Evolutionary conservation across 1,140 invertebrate genomes (phyloP).

Genomic region (Drosophila sulfurigaster): DNA sequence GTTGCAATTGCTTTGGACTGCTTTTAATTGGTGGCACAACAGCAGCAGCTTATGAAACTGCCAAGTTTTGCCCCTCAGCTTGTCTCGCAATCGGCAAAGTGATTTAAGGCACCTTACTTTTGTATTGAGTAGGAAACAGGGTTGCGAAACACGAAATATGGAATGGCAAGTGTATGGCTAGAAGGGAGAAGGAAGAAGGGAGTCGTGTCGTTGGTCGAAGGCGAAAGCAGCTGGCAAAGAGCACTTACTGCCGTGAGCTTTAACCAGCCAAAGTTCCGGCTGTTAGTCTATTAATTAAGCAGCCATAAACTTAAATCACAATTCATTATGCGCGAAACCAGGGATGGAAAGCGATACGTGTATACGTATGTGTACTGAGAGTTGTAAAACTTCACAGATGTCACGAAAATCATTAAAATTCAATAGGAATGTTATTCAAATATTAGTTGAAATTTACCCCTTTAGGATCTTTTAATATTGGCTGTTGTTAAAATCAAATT

Average conservation of each 20-base stretch:
- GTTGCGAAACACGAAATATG: not conserved
- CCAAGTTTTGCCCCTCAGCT: constrained; percentile 11
- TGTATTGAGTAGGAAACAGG: constrained; percentile 12
- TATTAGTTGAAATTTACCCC: too few species aligned
- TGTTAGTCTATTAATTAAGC: constrained; percentile 72
- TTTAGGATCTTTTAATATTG: too few species aligned
- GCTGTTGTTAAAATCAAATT: too few species aligned
- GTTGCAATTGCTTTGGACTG: constrained; percentile 30
- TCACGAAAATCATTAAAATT: not conserved
- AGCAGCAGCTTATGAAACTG: constrained; percentile 14
- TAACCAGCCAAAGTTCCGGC: constrained; percentile 52
- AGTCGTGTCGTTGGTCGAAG: constrained; percentile 25
- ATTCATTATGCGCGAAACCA: constrained; percentile 49
- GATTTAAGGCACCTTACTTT: constrained; percentile 23
- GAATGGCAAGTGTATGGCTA: not conserved
- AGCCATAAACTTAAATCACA: constrained; percentile 69
- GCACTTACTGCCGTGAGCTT: constrained; percentile 29
- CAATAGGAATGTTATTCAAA: not conserved
- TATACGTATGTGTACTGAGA: too few species aligned
- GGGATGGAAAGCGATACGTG: constrained; percentile 1
- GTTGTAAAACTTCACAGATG: not conserved
- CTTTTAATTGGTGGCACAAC: constrained; percentile 39
- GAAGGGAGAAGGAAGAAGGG: not conserved
- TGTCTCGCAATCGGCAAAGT: constrained; percentile 38
- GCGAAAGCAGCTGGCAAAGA: constrained; percentile 26